Conservation (phyloP, 1,140 invertebrate species). For the Drosophila cardini region DNA sequence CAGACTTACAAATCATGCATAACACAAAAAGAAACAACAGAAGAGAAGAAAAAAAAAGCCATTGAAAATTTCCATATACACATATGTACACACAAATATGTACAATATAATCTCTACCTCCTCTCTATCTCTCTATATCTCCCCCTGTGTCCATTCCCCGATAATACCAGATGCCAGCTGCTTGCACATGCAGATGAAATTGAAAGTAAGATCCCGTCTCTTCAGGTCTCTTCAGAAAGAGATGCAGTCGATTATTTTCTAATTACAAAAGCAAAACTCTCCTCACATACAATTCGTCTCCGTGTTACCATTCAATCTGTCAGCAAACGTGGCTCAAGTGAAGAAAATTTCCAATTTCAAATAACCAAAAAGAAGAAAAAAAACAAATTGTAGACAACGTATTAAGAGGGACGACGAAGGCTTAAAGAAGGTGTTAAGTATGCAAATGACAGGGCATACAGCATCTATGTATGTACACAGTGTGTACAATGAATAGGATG, state of each 20-base stretch:
- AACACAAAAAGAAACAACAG: conserved; percentile 34
- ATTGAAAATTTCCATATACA: conserved; percentile 38
- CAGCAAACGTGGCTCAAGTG: conserved; percentile 37
- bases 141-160: background rate
- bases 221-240: conserved; percentile 36
- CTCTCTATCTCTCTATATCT: background rate
- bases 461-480: conserved; percentile 29
- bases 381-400: background rate
- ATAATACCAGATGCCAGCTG: background rate
- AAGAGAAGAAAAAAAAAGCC: conserved; percentile 23
- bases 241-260: conserved; percentile 63
- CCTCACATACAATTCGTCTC: conserved; percentile 32
- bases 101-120: background rate
- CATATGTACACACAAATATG: conserved; percentile 16
- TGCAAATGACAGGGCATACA: conserved; percentile 61
- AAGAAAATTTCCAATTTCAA: conserved; percentile 51
- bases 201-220: conserved; percentile 47
- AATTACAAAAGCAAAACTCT: conserved; percentile 60
- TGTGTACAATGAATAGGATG: conserved; percentile 22
- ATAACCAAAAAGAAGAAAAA: conserved; percentile 1
- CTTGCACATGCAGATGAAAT: conserved; percentile 59
- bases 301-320: conserved; percentile 35
- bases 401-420: conserved; percentile 4
- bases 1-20: conserved; percentile 67
- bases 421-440: conserved; percentile 56